Conservation (phyloP, 2,888 invertebrate genomes). For the Sinodicranocentrus sp. region DNA sequence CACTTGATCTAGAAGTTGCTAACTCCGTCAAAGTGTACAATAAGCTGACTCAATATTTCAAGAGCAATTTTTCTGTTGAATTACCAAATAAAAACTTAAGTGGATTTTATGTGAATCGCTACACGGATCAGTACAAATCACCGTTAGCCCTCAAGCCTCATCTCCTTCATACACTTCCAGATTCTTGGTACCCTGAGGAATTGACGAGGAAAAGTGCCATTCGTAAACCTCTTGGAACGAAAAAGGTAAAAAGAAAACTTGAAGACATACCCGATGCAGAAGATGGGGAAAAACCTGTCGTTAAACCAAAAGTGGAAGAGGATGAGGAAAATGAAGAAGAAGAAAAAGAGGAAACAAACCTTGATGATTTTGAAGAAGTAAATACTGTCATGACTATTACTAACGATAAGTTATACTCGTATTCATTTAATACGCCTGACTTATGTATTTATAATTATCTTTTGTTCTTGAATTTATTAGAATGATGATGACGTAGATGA, state of each 20-base stretch:
- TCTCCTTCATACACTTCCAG: conserved; percentile 43
- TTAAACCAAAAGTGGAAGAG: conserved; percentile 73
- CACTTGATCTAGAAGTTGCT: conserved; percentile 39
- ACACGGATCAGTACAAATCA: conserved; percentile 79
- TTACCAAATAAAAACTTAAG: background rate
- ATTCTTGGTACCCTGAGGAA: conserved; percentile 50
- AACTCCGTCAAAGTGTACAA: conserved; percentile 52
- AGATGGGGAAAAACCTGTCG: conserved; percentile 52
- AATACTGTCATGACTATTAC: too few relatives aligned
- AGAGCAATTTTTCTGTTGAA: conserved; percentile 65
- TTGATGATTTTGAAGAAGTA: conserved; percentile 55
- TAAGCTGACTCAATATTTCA: conserved; percentile 63
- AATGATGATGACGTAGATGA: conserved; percentile 83
- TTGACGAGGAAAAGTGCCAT: background rate
- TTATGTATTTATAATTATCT: too few relatives aligned
- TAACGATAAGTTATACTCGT: background rate
- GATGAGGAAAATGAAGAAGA: conserved; percentile 74
- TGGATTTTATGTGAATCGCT: conserved; percentile 78
- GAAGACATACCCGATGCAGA: conserved; percentile 68
- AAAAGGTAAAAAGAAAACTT: conserved; percentile 70
- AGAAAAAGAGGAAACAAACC: conserved; percentile 22
- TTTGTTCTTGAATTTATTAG: conserved; percentile 74
- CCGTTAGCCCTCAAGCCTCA: conserved; percentile 76
- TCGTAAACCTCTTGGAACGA: conserved; percentile 48
- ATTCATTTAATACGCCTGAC: background rate